phyloP scores from a whole-genome alignment of 2,888 invertebrate species.

The Sympetrum striolatum region DNA sequence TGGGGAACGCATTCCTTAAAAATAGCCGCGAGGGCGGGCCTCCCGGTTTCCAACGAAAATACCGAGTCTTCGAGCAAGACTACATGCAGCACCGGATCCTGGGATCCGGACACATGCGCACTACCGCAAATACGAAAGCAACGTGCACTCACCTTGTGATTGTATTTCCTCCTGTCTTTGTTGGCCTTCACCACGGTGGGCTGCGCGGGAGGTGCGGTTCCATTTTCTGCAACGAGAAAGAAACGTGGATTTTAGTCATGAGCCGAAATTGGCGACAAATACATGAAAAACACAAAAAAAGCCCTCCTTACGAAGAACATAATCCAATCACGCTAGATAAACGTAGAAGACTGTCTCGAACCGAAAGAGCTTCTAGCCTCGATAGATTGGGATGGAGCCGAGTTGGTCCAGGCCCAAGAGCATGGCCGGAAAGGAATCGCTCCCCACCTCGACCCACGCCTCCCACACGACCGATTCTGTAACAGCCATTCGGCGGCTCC shows the following conservation, averaged over 20 bases:
- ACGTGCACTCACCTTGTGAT: conserved; percentile 60
- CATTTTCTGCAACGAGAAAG: conserved; percentile 7
- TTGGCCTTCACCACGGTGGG: conserved; percentile 60
- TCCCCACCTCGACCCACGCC: not conserved
- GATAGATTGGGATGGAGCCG: conserved; percentile 25
- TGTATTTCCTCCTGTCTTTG: conserved; percentile 63
- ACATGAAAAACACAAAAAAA: not conserved
- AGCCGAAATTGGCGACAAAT: not conserved
- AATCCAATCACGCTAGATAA: not conserved
- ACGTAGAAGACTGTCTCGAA: not conserved
- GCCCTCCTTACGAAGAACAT: not conserved
- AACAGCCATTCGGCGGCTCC: not conserved
- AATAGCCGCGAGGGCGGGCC: not conserved
- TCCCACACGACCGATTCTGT: not conserved
- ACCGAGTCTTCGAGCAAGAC: not conserved
- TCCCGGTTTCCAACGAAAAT: not conserved
- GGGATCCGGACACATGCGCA: not conserved
- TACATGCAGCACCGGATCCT: not conserved
- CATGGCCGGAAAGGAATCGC: conserved; percentile 6
- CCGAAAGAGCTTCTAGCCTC: not conserved
- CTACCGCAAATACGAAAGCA: not conserved
- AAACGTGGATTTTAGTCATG: not conserved
- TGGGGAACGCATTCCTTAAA: not conserved
- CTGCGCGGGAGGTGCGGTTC: conserved; percentile 50
- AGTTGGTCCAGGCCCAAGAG: conserved; percentile 29